Evolutionary conservation across 2,888 invertebrate species (phyloP).

Genomic region (Ceramica pisi): DNA sequence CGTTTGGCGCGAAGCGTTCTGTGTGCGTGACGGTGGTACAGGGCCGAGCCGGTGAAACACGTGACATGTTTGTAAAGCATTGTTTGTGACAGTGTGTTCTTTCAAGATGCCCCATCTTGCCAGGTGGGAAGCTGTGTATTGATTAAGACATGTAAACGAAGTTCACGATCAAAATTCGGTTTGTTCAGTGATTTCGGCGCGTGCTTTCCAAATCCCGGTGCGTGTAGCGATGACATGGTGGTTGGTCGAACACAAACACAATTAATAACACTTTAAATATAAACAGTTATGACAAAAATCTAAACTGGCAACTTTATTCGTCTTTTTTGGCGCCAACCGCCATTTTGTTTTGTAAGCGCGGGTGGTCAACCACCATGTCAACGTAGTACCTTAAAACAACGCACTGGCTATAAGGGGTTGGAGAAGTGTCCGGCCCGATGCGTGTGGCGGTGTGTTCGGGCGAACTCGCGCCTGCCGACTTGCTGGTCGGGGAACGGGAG

Average conservation of each 20-base stretch:
- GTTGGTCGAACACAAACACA: conserved; percentile 68
- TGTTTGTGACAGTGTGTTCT: conserved; percentile 25
- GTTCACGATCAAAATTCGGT: conserved; percentile 1
- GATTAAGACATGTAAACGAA: conserved; percentile 14
- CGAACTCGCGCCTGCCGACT: conserved; percentile 96
- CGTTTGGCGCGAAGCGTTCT: conserved; percentile 35
- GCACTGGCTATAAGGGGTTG: conserved; percentile 93
- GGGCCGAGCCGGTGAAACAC: conserved; percentile 38
- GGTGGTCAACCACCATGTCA: conserved; percentile 84
- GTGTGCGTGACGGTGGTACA: conserved; percentile 37
- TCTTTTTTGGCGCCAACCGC: conserved; percentile 8
- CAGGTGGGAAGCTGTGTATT: conserved; percentile 52
- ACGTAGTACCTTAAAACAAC: conserved; percentile 86
- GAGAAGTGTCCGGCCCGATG: conserved; percentile 97
- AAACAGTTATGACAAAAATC: not conserved
- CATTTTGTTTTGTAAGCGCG: conserved; percentile 2
- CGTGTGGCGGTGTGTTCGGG: conserved; percentile 93
- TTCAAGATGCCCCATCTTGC: conserved; percentile 5
- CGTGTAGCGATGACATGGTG: conserved; percentile 77
- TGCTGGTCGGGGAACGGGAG: conserved; percentile 98
- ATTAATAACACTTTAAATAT: not conserved
- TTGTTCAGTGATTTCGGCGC: conserved; percentile 49
- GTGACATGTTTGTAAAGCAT: conserved; percentile 27
- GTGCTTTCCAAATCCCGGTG: conserved; percentile 70
- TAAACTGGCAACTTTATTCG: conserved; percentile 4